A percentile compares a stretch with the other conserved stretches of the same genome.
These are phyloP conservation scores for Slavum lentiscoides DNA, from an alignment of 2,888 invertebrate species.

Conservation along the genomic window DNA sequence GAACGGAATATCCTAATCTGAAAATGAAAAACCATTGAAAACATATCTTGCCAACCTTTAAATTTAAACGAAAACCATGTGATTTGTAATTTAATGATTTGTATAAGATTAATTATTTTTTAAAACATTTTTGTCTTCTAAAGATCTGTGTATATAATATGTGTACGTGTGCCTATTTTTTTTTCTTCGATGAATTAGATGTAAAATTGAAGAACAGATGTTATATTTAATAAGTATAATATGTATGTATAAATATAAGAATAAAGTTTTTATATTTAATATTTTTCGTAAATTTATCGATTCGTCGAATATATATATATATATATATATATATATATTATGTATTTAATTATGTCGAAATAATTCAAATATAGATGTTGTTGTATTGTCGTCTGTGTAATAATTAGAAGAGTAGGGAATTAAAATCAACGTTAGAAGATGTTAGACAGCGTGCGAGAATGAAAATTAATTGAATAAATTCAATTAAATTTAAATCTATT, in stretches of 20 bases:
- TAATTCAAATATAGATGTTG: not conserved
- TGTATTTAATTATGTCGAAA: not conserved
- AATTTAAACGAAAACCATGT: conserved; percentile 41
- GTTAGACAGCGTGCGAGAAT: no score
- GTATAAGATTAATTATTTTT: conserved; percentile 26
- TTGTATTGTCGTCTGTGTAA: not conserved
- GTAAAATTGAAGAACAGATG: conserved; percentile 3
- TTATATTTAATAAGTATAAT: conserved; percentile 5
- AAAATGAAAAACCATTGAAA: conserved; percentile 23
- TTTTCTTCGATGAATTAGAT: not conserved
- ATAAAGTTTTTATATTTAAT: conserved; percentile 27
- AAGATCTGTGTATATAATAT: not conserved
- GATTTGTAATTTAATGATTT: conserved; percentile 43
- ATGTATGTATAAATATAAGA: conserved; percentile 33
- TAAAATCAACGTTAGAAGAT: no score
- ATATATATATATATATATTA: not conserved
- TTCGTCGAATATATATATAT: not conserved
- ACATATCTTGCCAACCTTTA: conserved; percentile 53
- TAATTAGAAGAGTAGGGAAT: no score
- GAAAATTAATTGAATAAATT: no score
- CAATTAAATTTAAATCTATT: no score
- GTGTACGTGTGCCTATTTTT: not conserved
- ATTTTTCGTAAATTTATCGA: conserved; percentile 15
- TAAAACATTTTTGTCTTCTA: not conserved
- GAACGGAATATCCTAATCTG: conserved; percentile 31